Evolutionary conservation across 2,888 invertebrate species (phyloP), one percentile per base, ranked within the genome.

Genomic region (Ectobius pallidus): DNA sequence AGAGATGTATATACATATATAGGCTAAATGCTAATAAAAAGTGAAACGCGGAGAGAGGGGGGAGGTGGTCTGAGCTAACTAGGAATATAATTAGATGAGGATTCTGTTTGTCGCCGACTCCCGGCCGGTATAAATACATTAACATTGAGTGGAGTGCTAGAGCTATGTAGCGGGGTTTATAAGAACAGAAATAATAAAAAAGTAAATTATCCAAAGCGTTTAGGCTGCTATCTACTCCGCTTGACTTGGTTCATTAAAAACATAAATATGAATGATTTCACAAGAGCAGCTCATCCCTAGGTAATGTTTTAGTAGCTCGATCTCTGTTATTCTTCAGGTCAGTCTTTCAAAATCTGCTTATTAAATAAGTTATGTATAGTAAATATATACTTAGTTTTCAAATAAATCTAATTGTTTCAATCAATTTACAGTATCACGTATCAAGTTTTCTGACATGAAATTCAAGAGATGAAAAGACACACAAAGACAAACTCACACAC

Each of bases 61-160:
- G 52, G 52, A 52, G 63, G 30, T 46, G 65, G 65, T 65, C 65
- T 58, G 58, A 44, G 39, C 71, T 71, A 71, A 71, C 71, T 71
- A 65, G 49, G 49, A 34, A 46, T 52, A 39, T 71, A 71, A 71
- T 71, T 71, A 71, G 52, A 71, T 71, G 71, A 71, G 71, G 25
- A 70, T 62, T 62, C 62, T 20, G 62, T 62, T 70, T 61, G 70
- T 62, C 62, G 61, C 70, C 44, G 46, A 42, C 46, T 44, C 63
- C 65, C 71, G 63, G 63, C 71, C 65, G 49, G 63, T 63, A 65
- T 71, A 71, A 71, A 71, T 71, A 71, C 71, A 71, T 71, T 71
- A 71, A 71, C 65, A 65, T 71, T 65, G 65, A 65, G 65, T 65
- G 65, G 27, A 58, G 58, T 32, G 58, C 27, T 9, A 32, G 27